phyloP scores from a whole-genome alignment of 1,140 invertebrate genomes.

The Trachymyrmex cornetzi region DNA sequence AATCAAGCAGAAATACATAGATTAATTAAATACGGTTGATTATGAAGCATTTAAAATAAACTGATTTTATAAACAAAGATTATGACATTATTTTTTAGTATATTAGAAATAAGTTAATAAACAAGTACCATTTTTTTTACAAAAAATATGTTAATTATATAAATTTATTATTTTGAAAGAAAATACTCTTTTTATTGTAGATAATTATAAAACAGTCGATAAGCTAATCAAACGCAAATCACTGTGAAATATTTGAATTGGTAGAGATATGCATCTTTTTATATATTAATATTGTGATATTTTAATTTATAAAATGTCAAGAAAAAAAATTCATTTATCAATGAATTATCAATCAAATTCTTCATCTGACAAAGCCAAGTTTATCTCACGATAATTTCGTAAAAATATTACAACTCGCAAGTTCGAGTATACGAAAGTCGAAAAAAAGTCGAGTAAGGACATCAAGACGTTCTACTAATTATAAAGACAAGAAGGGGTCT shows the following conservation, averaged over 20 bases:
- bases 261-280: slow-evolving; percentile 27
- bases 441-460: background rate
- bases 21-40: background rate
- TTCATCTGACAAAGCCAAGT: background rate
- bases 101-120: background rate
- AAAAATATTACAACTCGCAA: slow-evolving; percentile 6
- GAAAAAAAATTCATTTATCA: background rate
- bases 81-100: slow-evolving; percentile 7
- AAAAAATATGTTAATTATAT: background rate
- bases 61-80: background rate
- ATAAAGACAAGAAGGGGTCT: slow-evolving; percentile 13
- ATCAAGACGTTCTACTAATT: slow-evolving; percentile 12
- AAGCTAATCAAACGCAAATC: slow-evolving; percentile 29
- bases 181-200: background rate
- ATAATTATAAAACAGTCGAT: slow-evolving; percentile 33
- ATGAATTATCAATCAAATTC: background rate
- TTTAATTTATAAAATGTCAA: background rate
- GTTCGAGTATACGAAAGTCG: background rate
- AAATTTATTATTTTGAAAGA: background rate
- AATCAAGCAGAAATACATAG: background rate
- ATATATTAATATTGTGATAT: slow-evolving; percentile 23
- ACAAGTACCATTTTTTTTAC: background rate
- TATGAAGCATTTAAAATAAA: background rate
- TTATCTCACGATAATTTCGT: background rate
- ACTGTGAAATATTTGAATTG: slow-evolving; percentile 6